Evolutionary conservation across 2,113 vertebrate species (phyloP).

Genomic region (Prunella himalayana): DNA sequence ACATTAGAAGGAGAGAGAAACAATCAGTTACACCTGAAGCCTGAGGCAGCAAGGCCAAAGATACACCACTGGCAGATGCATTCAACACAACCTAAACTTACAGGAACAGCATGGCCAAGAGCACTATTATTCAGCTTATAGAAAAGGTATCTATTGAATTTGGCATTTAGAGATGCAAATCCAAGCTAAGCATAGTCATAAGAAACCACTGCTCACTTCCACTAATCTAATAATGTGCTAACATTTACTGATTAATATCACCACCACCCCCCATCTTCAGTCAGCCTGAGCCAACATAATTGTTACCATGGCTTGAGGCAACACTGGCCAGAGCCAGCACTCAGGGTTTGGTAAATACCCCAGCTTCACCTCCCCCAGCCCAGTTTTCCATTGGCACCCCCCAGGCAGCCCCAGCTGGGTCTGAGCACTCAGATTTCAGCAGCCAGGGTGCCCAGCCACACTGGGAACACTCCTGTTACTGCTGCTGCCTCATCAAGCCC

Average conservation of each 20-base stretch:
- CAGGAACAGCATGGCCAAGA: not conserved
- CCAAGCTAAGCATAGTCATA: not conserved
- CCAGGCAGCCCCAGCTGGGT: fast-evolving
- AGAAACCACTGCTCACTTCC: not conserved
- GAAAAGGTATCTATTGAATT: not conserved
- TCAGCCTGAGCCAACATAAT: fast-evolving
- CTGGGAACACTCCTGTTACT: not conserved
- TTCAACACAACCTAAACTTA: not conserved
- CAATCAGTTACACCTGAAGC: not conserved
- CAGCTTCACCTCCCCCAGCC: not conserved
- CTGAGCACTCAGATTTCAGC: not conserved
- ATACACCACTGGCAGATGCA: not conserved
- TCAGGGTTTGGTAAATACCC: too few relatives aligned
- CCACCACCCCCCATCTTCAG: not conserved
- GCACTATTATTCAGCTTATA: not conserved
- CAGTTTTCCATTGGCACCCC: not conserved
- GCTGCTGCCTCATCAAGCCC: too few relatives aligned
- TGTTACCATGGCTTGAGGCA: too few relatives aligned
- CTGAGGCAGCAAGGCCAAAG: not conserved
- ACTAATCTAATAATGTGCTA: too few relatives aligned
- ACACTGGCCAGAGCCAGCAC: fast-evolving
- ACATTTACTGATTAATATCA: not conserved
- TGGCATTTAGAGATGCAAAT: not conserved
- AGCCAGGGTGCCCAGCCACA: not conserved
- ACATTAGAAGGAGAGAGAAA: not conserved